Percentiles rank a stretch among this genome's conserved stretches.
Evolutionary conservation across 2,113 vertebrate genomes (phyloP).

Genomic region (Bubo blakistoni): DNA sequence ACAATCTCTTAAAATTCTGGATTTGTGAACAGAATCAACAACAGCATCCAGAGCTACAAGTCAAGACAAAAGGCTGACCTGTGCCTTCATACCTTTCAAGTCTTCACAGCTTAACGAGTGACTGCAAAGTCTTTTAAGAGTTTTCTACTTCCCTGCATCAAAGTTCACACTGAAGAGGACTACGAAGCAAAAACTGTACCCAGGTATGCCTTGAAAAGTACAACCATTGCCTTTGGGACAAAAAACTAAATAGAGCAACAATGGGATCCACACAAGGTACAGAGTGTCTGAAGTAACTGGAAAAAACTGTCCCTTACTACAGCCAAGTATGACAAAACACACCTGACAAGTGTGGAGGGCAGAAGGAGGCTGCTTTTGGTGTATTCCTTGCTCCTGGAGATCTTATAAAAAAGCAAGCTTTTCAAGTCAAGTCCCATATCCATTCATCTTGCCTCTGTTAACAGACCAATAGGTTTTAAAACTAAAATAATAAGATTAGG

Average conservation of each 20-base stretch:
- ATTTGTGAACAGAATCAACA: neutral
- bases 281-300: neutral
- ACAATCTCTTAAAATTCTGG: neutral
- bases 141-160: neutral
- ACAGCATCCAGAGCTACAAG: neutral
- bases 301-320: neutral
- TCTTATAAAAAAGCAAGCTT: neutral
- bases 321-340: neutral
- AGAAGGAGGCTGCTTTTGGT: neutral
- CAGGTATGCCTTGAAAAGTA: neutral
- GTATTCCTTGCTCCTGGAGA: neutral
- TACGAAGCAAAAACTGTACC: neutral
- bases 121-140: neutral
- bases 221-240: neutral
- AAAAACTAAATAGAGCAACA: neutral
- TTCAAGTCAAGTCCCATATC: neutral
- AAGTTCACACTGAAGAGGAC: neutral
- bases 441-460: neutral
- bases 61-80: neutral
- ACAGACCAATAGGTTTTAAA: neutral
- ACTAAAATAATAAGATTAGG: neutral
- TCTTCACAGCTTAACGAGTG: neutral
- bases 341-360: rapidly evolving
- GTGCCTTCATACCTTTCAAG: neutral
- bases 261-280: neutral